Base-by-base conservation (phyloP, 2,888 invertebrate genomes). In the Ennomos erosarius region DNA sequence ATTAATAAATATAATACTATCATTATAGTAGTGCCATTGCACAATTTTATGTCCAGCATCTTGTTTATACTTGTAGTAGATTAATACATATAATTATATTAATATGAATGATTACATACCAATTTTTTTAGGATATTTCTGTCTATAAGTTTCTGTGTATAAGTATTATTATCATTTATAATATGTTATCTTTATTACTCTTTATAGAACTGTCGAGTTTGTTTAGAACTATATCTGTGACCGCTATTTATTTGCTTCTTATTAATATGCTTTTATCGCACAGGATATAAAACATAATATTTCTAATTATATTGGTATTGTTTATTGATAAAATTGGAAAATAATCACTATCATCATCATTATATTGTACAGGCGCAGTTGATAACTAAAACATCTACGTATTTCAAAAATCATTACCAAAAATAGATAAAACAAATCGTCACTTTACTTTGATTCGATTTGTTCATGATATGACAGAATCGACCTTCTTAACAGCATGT, bases 201-300 rank as follows among this genome's bases (percentile, higher is more conserved):
- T 74, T 61, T 56, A 71, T 81, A 81, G 75, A 73, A 61, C 69
- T 73, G 67, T 73, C 74, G 71, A 73, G 71, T 81, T 78, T 78
- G 76, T 80, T 78, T 76, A 71, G 74, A 81, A 73, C 70, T 75
- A 53, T 54, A 59, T 70, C 64, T 73, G 70, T 76, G 72, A 64
- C 65, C 75, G 80, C 78, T 76, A 70, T 81, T 82, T 78, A 73
- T 79, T 81, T 76, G 74, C 85, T 85, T 87, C 81, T 79, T 86
- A 79, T 78, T 73, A 68, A 26, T 76, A 78, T 73, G 87, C 87
- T 86, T n/a, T 86, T 67, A 70, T 65, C 73, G 87, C 87, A 87
- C 86, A 49, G 56, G 60, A 58, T 55, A 50, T 50, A 51, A 62
- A 13, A 48, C 57, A 59, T 62, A 56, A 26, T 60, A 58, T 61